These are phyloP conservation scores for Agonopterix arenella DNA, from an alignment of 2,888 invertebrate species.

Conservation along the genomic window DNA sequence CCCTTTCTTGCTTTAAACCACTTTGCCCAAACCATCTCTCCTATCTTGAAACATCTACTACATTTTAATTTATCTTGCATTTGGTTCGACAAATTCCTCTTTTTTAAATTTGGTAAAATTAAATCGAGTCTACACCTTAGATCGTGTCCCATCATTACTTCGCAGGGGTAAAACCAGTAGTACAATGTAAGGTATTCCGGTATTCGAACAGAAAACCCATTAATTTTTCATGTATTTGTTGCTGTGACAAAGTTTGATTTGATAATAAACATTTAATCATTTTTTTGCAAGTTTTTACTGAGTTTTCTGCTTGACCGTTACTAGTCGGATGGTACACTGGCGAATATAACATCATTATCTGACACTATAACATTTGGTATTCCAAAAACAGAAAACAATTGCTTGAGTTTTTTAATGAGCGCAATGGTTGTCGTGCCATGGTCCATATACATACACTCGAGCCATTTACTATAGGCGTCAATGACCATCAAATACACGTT, in stretches of 20 bases:
- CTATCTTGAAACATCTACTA: neutral
- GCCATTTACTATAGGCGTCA: slow-evolving; percentile 11
- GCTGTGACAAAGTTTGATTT: slow-evolving; percentile 1
- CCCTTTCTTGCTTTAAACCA: slow-evolving; percentile 4
- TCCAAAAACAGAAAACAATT: neutral
- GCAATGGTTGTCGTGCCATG: slow-evolving; percentile 2
- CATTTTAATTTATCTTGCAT: neutral
- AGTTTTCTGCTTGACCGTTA: slow-evolving; percentile 16
- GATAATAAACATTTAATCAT: slow-evolving; percentile 8
- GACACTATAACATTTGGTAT: too few relatives aligned
- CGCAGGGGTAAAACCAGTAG: slow-evolving; percentile 15
- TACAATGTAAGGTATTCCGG: slow-evolving; percentile 16
- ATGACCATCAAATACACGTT: slow-evolving; percentile 7
- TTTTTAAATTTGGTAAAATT: too few relatives aligned
- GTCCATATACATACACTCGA: slow-evolving; percentile 12
- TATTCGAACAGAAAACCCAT: slow-evolving; percentile 16
- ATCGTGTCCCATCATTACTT: slow-evolving; percentile 15
- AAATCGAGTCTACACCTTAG: slow-evolving; percentile 15
- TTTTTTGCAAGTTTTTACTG: slow-evolving; percentile 17
- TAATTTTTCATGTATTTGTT: slow-evolving; percentile 9
- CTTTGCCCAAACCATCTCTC: neutral
- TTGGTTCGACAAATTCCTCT: neutral
- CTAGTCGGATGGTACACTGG: slow-evolving; percentile 14
- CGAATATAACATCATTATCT: slow-evolving; percentile 10
- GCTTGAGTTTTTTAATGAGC: neutral